phyloP scores from a whole-genome alignment of 2,888 invertebrate species.

The Helicoverpa assulta region DNA sequence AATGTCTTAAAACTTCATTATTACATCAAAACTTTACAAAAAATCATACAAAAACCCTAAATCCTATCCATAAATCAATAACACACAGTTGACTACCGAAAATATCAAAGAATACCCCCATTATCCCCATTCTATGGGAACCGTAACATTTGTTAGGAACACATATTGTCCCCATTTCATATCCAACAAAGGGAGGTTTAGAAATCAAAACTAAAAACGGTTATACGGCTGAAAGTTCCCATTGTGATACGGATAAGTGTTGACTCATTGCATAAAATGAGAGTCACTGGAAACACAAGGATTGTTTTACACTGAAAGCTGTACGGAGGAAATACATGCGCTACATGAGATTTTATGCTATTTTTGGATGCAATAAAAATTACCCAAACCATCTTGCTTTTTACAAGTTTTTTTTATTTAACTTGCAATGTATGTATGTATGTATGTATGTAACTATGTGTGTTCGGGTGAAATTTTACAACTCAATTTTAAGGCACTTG shows the following conservation, averaged over 20 bases:
- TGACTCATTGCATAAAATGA: conserved; percentile 75
- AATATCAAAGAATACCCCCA: conserved; percentile 26
- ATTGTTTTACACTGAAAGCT: conserved; percentile 45
- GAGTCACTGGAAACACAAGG: conserved; percentile 70
- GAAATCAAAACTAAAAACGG: conserved; percentile 76
- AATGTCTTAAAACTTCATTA: too few relatives aligned
- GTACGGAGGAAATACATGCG: not conserved
- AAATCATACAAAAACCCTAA: not conserved
- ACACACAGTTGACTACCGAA: conserved; percentile 15
- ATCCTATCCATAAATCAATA: conserved; percentile 15
- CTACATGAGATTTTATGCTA: too few relatives aligned
- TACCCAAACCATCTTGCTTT: too few relatives aligned
- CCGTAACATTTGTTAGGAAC: conserved; percentile 24
- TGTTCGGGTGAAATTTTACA: too few relatives aligned
- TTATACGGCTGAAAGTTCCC: conserved; percentile 72
- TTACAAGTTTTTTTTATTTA: too few relatives aligned
- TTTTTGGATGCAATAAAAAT: too few relatives aligned
- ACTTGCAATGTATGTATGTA: too few relatives aligned
- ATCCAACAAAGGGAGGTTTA: conserved; percentile 66
- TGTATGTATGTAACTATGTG: too few relatives aligned
- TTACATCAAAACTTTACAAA: not conserved
- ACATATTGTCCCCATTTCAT: conserved; percentile 46
- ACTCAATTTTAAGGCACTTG: too few relatives aligned
- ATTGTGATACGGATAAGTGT: conserved; percentile 72
- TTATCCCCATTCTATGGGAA: conserved; percentile 25